Percentiles rank a stretch among this genome's conserved stretches.
Conservation (phyloP, 2,797 vertebrate species). For the Gobio occitaniae region DNA sequence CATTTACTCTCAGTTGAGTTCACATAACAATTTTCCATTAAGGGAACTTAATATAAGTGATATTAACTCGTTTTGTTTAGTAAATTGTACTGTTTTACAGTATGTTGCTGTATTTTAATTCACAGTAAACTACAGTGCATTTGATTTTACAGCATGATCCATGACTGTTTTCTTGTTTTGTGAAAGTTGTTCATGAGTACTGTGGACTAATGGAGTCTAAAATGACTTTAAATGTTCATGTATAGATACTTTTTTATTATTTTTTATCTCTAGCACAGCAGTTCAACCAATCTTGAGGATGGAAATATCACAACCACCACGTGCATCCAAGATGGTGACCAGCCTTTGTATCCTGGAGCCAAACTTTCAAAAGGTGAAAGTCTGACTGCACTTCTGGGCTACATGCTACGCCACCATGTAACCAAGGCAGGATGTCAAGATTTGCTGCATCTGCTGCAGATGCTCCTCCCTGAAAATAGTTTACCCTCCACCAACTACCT, state of each 20-base stretch:
- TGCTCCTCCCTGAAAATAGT: background rate
- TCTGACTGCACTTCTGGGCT: background rate
- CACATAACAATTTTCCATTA: background rate
- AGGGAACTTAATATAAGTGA: background rate
- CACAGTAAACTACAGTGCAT: background rate
- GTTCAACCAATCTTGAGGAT: too few relatives aligned
- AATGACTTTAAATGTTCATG: too few relatives aligned
- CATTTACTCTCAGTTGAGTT: too few relatives aligned
- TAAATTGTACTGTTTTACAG: background rate
- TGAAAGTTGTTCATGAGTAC: background rate
- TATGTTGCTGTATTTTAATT: background rate
- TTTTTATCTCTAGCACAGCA: too few relatives aligned
- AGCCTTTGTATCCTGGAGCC: background rate
- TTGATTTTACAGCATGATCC: background rate
- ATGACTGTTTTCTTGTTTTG: background rate
- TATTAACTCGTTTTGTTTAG: too few relatives aligned
- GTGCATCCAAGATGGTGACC: too few relatives aligned
- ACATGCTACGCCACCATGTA: slow-evolving; percentile 3
- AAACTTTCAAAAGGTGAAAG: slow-evolving; percentile 14
- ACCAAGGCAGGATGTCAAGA: background rate
- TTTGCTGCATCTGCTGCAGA: slow-evolving; percentile 7
- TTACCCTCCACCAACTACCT: background rate
- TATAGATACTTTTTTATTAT: too few relatives aligned
- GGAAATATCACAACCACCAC: too few relatives aligned
- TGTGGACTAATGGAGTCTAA: background rate